Conservation (phyloP, 2,888 invertebrate species). For the Drosophila fulvimacula region DNA sequence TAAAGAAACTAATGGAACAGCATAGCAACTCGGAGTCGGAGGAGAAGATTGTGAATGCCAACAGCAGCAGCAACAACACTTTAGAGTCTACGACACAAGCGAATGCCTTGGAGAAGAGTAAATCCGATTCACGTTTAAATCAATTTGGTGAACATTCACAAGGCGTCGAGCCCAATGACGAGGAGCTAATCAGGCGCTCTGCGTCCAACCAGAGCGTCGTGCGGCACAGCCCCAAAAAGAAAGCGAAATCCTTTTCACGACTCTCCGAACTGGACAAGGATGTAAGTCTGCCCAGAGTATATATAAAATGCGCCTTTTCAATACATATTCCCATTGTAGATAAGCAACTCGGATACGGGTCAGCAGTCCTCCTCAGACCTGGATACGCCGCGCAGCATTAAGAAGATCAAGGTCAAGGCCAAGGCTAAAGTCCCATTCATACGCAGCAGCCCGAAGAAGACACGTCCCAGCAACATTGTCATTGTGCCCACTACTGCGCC, state of each 20-base stretch:
- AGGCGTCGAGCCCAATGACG: slow-evolving; percentile 73
- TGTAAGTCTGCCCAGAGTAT: slow-evolving; percentile 61
- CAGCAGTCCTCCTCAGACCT: slow-evolving; percentile 83
- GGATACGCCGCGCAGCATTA: slow-evolving; percentile 83
- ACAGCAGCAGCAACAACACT: slow-evolving; percentile 33
- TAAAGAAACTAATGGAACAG: slow-evolving; percentile 66
- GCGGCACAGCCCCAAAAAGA: slow-evolving; percentile 85
- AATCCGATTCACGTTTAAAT: slow-evolving; percentile 88
- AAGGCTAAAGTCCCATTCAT: slow-evolving; percentile 83
- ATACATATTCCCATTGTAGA: slow-evolving; percentile 54
- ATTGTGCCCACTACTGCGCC: slow-evolving; percentile 48
- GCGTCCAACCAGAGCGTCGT: slow-evolving; percentile 87
- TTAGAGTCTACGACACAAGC: slow-evolving; percentile 33
- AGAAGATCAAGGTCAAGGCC: slow-evolving; percentile 83
- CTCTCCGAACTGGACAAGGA: slow-evolving; percentile 86
- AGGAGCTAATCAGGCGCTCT: slow-evolving; percentile 85
- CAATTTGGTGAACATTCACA: slow-evolving; percentile 82
- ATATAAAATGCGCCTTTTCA: not conserved
- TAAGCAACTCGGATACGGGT: slow-evolving; percentile 83
- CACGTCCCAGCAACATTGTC: slow-evolving; percentile 79
- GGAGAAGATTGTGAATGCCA: slow-evolving; percentile 36
- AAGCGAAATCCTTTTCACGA: slow-evolving; percentile 87
- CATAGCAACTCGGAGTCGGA: slow-evolving; percentile 39
- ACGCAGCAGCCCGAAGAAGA: slow-evolving; percentile 82
- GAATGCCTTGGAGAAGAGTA: slow-evolving; percentile 87